Evolutionary conservation across 1,140 invertebrate genomes (phyloP).

Genomic region (Rhopalosiphum maidis): DNA sequence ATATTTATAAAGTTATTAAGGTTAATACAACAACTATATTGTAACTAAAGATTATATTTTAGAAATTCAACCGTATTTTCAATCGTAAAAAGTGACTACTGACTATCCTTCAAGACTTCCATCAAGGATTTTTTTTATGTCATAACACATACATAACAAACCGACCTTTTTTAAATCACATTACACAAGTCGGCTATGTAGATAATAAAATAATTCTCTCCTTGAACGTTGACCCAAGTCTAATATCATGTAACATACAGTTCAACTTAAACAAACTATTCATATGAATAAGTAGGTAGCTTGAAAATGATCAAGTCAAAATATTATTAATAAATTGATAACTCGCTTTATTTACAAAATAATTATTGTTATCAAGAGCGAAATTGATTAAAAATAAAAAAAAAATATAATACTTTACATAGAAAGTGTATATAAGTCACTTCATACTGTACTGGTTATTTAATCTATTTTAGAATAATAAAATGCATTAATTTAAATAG

Average conservation of each 20-base stretch:
- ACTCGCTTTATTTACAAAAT: not conserved
- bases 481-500: too few species aligned
- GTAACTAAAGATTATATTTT: not conserved
- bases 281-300: not conserved
- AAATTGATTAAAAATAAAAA: not conserved
- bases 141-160: not conserved
- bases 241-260: not conserved
- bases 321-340: not conserved
- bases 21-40: not conserved
- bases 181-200: not conserved
- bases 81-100: too few species aligned
- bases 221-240: not conserved
- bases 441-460: too few species aligned
- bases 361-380: too few species aligned
- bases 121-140: not conserved
- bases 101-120: not conserved
- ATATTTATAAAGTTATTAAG: not conserved
- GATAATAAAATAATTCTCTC: not conserved
- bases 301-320: not conserved
- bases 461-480: too few species aligned
- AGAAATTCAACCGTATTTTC: not conserved
- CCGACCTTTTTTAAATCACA: not conserved
- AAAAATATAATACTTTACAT: not conserved
- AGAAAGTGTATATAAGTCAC: too few species aligned
- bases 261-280: not conserved